Conservation (phyloP, 23 tunicate species). For the Trididemnum nubilum region DNA sequence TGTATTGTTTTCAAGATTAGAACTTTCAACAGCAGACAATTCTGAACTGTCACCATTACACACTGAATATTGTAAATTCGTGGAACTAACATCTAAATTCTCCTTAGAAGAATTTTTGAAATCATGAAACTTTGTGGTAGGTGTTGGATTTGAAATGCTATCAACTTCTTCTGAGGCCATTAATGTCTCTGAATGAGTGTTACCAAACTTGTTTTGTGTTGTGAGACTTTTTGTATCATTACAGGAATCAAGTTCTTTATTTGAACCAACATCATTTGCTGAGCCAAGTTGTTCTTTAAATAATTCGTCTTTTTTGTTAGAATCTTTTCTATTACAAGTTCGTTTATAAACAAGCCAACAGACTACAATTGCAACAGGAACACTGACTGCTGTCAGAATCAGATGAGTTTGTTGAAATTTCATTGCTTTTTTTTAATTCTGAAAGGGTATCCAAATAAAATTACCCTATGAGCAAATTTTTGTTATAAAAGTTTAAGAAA, state of each 20-base stretch:
- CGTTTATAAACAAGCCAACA: conserved; percentile 54
- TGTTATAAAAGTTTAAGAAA: too few relatives aligned
- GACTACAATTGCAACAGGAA: conserved; percentile 48
- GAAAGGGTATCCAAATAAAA: too few relatives aligned
- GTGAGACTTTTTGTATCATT: neutral
- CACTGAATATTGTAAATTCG: neutral
- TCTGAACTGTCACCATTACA: neutral
- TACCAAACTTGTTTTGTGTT: too few relatives aligned
- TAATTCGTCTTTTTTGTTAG: neutral
- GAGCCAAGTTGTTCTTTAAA: too few relatives aligned
- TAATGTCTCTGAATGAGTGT: neutral
- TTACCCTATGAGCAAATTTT: too few relatives aligned
- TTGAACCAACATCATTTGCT: neutral
- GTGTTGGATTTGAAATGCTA: too few relatives aligned
- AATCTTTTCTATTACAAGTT: neutral
- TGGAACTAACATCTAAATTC: neutral
- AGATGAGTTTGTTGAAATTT: conserved; percentile 33
- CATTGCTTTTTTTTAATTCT: too few relatives aligned
- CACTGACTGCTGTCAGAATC: conserved; percentile 43
- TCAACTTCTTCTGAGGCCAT: neutral
- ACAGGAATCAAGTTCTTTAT: neutral
- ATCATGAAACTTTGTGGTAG: too few relatives aligned
- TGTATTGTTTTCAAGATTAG: too few relatives aligned
- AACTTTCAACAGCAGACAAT: neutral
- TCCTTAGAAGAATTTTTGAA: neutral